Evolutionary conservation across 2,888 invertebrate genomes (phyloP).

Genomic region (Drosophila colorata): DNA sequence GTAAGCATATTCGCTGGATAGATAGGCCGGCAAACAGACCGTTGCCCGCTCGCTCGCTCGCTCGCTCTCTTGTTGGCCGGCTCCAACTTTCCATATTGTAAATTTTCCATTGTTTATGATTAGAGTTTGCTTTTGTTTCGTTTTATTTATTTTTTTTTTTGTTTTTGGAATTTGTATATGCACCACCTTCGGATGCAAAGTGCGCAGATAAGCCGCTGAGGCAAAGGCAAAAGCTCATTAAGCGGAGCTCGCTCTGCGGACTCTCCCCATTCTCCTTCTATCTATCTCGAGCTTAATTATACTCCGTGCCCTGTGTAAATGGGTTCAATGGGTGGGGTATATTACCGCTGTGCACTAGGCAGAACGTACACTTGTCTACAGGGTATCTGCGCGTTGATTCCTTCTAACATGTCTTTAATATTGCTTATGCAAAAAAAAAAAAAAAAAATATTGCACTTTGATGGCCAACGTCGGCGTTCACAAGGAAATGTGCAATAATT

Average conservation of each 20-base stretch:
- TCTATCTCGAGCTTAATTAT: constrained; percentile 11
- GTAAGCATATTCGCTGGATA: constrained; percentile 57
- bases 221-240: constrained; percentile 48
- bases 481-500: constrained; percentile 53
- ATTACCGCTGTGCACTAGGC: background rate
- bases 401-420: background rate
- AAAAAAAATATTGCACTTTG: constrained; percentile 41
- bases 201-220: constrained; percentile 48
- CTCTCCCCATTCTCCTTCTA: background rate
- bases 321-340: background rate
- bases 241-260: constrained; percentile 7
- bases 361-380: background rate
- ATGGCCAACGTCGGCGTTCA: constrained; percentile 20
- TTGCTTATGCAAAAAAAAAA: constrained; percentile 21
- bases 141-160: constrained; percentile 28
- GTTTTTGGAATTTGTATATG: constrained; percentile 22
- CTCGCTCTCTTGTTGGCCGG: constrained; percentile 3
- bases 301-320: background rate
- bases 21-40: constrained; percentile 42
- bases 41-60: constrained; percentile 2
- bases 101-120: constrained; percentile 75
- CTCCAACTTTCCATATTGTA: constrained; percentile 69
- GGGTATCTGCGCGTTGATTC: constrained; percentile 1
- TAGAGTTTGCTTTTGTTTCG: constrained; percentile 60
- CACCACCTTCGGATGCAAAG: constrained; percentile 52